These are phyloP conservation scores for Phortica okadai DNA, from an alignment of 2,888 invertebrate genomes.

Conservation along the genomic window DNA sequence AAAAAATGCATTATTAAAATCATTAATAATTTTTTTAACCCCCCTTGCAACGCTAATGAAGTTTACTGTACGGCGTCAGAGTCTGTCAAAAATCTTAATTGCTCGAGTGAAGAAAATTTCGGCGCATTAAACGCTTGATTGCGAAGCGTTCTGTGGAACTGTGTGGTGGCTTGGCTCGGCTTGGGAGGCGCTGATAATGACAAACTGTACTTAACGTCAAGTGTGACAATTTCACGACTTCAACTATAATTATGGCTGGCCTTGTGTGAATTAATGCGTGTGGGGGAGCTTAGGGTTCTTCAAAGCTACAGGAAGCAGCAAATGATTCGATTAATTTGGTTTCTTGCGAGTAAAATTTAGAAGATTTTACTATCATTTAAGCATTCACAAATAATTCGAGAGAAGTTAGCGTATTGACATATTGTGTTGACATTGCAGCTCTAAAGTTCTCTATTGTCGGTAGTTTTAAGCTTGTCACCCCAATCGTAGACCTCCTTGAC, in stretches of 20 bases:
- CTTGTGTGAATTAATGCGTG: not conserved
- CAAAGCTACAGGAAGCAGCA: conserved; percentile 56
- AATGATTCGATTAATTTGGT: conserved; percentile 59
- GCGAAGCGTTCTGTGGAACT: not conserved
- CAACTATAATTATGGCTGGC: not conserved
- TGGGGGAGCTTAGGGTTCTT: conserved; percentile 41
- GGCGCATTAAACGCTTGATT: conserved; percentile 17
- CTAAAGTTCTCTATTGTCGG: not conserved
- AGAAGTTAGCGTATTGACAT: not conserved
- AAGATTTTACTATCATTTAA: not conserved
- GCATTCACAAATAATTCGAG: too few species aligned
- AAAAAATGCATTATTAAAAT: conserved; percentile 51
- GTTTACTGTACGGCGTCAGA: conserved; percentile 46
- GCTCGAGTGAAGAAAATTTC: conserved; percentile 39
- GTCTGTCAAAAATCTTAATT: conserved; percentile 61
- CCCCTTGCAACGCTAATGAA: conserved; percentile 51
- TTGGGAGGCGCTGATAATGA: not conserved
- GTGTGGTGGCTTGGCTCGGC: conserved; percentile 5
- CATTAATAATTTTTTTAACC: conserved; percentile 59
- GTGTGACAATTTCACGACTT: conserved; percentile 15
- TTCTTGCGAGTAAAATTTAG: not conserved
- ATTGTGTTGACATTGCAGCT: not conserved
- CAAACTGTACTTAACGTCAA: not conserved
- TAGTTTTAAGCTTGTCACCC: not conserved
- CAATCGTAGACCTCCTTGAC: conserved; percentile 3